A percentile compares a stretch with the other conserved stretches of the same genome.
phyloP scores from a whole-genome alignment of 2,797 vertebrate species.

The Furcifer pardalis region DNA sequence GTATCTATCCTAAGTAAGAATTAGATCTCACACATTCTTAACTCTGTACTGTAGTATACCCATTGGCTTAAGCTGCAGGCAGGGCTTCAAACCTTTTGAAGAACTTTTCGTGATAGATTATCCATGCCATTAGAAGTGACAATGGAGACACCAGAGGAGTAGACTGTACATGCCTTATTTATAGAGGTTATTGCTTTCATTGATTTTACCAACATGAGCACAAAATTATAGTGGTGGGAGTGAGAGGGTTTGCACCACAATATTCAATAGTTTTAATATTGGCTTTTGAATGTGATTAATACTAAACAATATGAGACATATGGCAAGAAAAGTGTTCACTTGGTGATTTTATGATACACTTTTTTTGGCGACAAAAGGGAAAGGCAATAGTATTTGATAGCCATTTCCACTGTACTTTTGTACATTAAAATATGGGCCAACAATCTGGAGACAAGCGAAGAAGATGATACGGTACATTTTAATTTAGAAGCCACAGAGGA shows the following conservation, averaged over 20 bases:
- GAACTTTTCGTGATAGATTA: constrained; percentile 52
- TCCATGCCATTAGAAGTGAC: constrained; percentile 18
- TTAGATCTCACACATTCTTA: background rate
- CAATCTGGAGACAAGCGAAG: constrained; percentile 58
- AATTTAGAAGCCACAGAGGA: background rate
- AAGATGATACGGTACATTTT: background rate
- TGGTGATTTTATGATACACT: constrained; percentile 50
- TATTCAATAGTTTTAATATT: constrained; percentile 50
- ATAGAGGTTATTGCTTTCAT: background rate
- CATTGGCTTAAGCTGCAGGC: constrained; percentile 26
- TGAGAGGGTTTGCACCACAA: constrained; percentile 2
- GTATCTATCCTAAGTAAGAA: constrained; percentile 46
- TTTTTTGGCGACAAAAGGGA: constrained; percentile 60
- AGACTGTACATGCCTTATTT: constrained; percentile 20
- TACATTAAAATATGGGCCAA: constrained; percentile 64
- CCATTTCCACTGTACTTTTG: constrained; percentile 62
- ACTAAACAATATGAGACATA: constrained; percentile 51
- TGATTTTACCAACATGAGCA: background rate
- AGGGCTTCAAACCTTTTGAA: constrained; percentile 35
- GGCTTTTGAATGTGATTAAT: constrained; percentile 52
- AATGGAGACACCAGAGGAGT: constrained; percentile 22
- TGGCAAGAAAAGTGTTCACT: constrained; percentile 64
- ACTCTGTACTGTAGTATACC: background rate
- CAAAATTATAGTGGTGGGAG: background rate
- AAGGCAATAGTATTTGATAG: constrained; percentile 64